Percentiles rank a stretch among this genome's conserved stretches.
Conservation (phyloP, 2,113 vertebrate species). For the Variabilichromis moorii region DNA sequence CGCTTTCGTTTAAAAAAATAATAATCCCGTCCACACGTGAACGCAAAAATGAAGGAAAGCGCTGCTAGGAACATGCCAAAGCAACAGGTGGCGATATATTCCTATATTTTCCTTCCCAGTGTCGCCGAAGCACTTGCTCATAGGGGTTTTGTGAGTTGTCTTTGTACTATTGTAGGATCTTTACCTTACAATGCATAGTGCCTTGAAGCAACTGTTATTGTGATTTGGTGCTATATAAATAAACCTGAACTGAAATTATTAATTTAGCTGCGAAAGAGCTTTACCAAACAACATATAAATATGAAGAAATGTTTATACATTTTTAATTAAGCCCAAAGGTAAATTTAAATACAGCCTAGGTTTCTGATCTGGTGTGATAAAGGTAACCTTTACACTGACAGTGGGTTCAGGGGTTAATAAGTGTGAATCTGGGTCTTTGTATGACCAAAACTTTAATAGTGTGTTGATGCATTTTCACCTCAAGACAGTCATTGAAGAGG, state of each 20-base stretch:
- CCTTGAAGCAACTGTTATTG: neutral
- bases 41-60: neutral
- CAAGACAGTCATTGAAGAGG: slow-evolving; percentile 95
- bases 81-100: neutral
- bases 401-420: neutral
- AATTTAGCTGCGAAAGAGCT: neutral
- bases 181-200: neutral
- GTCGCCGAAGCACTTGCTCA: neutral
- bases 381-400: neutral
- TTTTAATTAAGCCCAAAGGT: neutral
- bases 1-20: rapidly evolving
- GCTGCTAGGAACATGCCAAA: neutral
- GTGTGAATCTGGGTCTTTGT: neutral
- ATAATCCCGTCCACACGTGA: rapidly evolving
- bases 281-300: neutral
- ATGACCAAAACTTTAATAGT: neutral
- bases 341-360: neutral
- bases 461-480: slow-evolving; percentile 69
- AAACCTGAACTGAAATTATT: neutral
- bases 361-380: neutral
- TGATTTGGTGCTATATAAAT: neutral
- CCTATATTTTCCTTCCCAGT: neutral
- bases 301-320: neutral
- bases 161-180: neutral
- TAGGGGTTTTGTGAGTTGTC: neutral